Base-by-base conservation (phyloP, 2,113 vertebrate genomes). In the Lagenorhynchus albirostris region DNA sequence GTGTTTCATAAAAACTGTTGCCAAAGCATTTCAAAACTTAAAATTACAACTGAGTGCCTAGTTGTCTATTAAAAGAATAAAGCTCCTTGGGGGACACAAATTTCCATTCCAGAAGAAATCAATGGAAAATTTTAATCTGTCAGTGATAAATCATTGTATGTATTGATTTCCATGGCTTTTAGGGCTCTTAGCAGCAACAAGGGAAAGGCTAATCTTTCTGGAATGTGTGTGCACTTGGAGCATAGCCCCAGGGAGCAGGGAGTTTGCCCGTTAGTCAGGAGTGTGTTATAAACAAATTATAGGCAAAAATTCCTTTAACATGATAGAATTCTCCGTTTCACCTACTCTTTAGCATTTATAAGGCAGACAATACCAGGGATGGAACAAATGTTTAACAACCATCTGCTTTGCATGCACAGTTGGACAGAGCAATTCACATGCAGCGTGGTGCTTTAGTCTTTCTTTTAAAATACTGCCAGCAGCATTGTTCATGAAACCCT, bases 391-490 rank as follows among this genome's bases (percentile, higher is more conserved):
- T 77, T 95, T 89, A 96, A 38, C 71, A 95, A 67, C 89, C 95
- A 96, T 96, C 96, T 96, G 87, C 95, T 98, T 86, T 97, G 95
- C 85, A 79, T 73, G 85, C 81, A 86, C 77, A 92, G 97, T 83
- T 95, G 92, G 89, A 90, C 81, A 58, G 81, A 91, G 31, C 11
- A 41, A 92, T 81, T 97, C 76, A 86, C 74, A 86, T 36, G 90
- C 82, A 86, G 84, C 8, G 2, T 44, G 71, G 38, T 73, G 63
- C 92, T 97, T 88, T 74, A 82, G 85, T 93, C 53, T 92, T 96
- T 70, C 77, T 74, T 88, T 97, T 94, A 96, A 96, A 95, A 92
- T 58, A 62, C 62, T 83, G 62, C 84, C 94, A 90, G 38, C 63
- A 85, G 53, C 50, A 47, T 74, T 95, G 60, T 92, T 95, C 97